These are phyloP conservation scores for Leptobrachium ailaonicum DNA, from an alignment of 2,113 vertebrate genomes.

Conservation along the genomic window DNA sequence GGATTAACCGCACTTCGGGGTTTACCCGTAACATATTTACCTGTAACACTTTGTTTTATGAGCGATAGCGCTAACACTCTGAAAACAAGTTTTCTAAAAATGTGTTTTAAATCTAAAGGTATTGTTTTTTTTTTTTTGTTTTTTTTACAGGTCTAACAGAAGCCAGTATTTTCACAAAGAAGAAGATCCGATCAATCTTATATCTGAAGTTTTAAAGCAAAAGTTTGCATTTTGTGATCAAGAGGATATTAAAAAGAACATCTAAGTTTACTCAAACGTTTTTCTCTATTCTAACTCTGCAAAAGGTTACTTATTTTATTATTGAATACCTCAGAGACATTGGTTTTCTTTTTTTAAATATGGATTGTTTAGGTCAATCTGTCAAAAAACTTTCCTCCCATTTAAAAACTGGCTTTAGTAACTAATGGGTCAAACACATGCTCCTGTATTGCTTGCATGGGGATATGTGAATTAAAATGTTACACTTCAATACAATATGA, in stretches of 20 bases:
- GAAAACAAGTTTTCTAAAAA: too few relatives aligned
- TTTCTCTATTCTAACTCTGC: constrained; percentile 2
- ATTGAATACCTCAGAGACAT: not conserved
- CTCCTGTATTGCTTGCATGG: too few relatives aligned
- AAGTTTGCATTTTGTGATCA: constrained; percentile 93
- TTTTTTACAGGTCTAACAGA: constrained; percentile 70
- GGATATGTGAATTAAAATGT: too few relatives aligned
- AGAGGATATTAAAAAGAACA: constrained; percentile 60
- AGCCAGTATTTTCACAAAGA: constrained; percentile 83
- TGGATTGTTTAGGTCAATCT: too few relatives aligned
- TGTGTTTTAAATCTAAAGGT: not conserved
- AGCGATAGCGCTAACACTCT: too few relatives aligned
- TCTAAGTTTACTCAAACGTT: constrained; percentile 7
- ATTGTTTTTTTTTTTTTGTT: not conserved
- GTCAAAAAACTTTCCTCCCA: too few relatives aligned
- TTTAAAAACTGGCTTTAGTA: too few relatives aligned
- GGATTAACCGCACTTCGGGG: too few relatives aligned
- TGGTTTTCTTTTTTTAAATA: not conserved
- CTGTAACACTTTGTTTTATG: too few relatives aligned
- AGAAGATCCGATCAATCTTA: constrained; percentile 87
- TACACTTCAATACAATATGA: too few relatives aligned
- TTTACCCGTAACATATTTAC: too few relatives aligned
- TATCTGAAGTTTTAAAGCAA: constrained; percentile 89
- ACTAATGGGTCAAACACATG: too few relatives aligned
- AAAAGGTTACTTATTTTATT: constrained; percentile 47